A percentile compares a stretch with the other conserved stretches of the same genome.
phyloP scores from a whole-genome alignment of 2,888 invertebrate genomes.

The Rhagophthalmus giganteus region DNA sequence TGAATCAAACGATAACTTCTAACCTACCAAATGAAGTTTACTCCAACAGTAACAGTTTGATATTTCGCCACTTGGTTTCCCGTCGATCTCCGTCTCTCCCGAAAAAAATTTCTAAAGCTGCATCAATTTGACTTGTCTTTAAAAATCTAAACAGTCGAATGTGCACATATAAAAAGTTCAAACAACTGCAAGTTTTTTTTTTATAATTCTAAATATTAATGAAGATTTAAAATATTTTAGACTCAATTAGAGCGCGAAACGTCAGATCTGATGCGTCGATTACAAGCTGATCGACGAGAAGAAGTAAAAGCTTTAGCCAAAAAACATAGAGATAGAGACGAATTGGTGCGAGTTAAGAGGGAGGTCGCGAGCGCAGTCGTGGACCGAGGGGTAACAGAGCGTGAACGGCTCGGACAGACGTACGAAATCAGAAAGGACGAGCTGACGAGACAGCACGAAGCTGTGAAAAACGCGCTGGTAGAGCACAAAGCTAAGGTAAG shows the following conservation, averaged over 20 bases:
- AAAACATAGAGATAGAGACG: constrained; percentile 88
- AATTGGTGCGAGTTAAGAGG: constrained; percentile 82
- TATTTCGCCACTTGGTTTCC: too few species aligned
- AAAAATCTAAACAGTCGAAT: too few species aligned
- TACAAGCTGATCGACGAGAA: constrained; percentile 81
- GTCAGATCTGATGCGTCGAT: constrained; percentile 74
- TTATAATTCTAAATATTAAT: too few species aligned
- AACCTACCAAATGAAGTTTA: too few species aligned
- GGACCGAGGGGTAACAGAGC: constrained; percentile 86
- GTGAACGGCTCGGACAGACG: constrained; percentile 75
- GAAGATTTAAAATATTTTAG: constrained; percentile 43
- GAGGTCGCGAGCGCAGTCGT: constrained; percentile 82
- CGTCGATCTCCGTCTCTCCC: too few species aligned
- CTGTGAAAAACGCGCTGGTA: constrained; percentile 69
- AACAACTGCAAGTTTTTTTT: too few species aligned
- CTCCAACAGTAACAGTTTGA: too few species aligned
- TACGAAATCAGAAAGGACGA: constrained; percentile 77
- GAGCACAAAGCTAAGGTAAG: constrained; percentile 68
- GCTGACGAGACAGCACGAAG: constrained; percentile 77
- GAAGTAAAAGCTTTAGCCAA: constrained; percentile 87
- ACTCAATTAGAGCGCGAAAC: constrained; percentile 71
- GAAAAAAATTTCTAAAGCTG: too few species aligned
- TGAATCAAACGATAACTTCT: too few species aligned
- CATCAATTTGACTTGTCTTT: too few species aligned
- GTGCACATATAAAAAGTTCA: too few species aligned